Evolutionary conservation across 2,888 invertebrate species (phyloP).

Genomic region (Cephus sareptanus): DNA sequence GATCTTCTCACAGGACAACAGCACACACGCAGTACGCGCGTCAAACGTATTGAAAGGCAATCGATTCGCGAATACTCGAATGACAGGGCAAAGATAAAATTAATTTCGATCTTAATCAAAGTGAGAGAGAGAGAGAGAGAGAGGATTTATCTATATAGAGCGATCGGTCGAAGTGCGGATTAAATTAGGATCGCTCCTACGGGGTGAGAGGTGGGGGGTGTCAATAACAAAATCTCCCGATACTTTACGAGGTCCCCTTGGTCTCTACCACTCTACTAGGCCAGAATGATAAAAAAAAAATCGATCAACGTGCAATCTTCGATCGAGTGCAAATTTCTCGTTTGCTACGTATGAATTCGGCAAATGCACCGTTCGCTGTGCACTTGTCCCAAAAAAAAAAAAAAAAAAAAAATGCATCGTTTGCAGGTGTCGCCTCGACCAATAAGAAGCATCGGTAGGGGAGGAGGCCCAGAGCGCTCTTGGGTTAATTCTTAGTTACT

Average conservation of each 20-base stretch:
- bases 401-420: background rate
- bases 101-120: background rate
- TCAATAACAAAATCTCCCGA: background rate
- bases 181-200: too few species aligned
- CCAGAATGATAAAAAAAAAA: background rate
- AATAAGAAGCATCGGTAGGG: background rate
- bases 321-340: background rate
- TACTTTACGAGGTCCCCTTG: too few species aligned
- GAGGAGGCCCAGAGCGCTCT: background rate
- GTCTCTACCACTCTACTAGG: background rate
- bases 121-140: background rate
- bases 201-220: too few species aligned
- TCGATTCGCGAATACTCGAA: background rate
- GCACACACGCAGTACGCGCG: background rate
- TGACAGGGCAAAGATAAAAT: background rate
- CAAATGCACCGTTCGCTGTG: background rate
- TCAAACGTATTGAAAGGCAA: background rate
- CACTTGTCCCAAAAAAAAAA: background rate
- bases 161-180: background rate
- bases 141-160: background rate
- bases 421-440: background rate
- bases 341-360: background rate
- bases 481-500: background rate
- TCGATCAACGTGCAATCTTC: conserved; percentile 1
- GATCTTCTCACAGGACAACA: background rate